Evolutionary conservation across 2,113 vertebrate genomes (phyloP).

Genomic region (Pteruthius melanotis): DNA sequence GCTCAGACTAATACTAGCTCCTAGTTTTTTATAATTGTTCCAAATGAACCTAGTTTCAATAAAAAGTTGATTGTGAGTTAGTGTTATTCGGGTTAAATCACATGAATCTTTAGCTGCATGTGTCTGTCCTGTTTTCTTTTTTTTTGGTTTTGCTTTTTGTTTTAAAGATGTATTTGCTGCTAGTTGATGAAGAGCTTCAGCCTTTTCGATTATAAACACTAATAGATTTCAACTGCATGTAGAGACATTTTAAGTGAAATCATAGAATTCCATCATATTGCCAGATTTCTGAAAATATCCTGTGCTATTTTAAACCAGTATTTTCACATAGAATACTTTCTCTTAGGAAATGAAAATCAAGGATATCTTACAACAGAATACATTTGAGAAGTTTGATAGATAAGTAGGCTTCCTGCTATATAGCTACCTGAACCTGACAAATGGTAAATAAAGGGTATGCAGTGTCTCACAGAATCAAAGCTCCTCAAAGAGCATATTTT

Average conservation of each 20-base stretch:
- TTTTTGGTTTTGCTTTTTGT: not conserved
- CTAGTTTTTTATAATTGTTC: not conserved
- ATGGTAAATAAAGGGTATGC: not conserved
- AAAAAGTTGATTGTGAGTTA: not conserved
- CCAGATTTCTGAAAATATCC: not conserved
- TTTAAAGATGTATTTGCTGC: not conserved
- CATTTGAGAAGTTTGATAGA: not conserved
- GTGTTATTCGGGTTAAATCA: not conserved
- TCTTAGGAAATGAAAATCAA: not conserved
- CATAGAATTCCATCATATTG: not conserved
- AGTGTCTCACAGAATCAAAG: not conserved
- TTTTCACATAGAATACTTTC: not conserved
- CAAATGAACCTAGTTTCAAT: not conserved
- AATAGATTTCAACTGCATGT: not conserved
- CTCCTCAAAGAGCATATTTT: not conserved
- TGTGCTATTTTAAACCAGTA: not conserved
- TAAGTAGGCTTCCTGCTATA: not conserved
- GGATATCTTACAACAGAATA: not conserved
- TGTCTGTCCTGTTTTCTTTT: too few relatives aligned
- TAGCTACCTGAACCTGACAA: not conserved
- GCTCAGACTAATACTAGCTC: not conserved
- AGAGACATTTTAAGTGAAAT: not conserved
- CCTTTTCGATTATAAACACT: not conserved
- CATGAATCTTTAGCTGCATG: fast-evolving
- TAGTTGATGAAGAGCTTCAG: not conserved